These are phyloP conservation scores for Chrysotoxum bicinctum DNA, from an alignment of 2,888 invertebrate species.

Conservation along the genomic window DNA sequence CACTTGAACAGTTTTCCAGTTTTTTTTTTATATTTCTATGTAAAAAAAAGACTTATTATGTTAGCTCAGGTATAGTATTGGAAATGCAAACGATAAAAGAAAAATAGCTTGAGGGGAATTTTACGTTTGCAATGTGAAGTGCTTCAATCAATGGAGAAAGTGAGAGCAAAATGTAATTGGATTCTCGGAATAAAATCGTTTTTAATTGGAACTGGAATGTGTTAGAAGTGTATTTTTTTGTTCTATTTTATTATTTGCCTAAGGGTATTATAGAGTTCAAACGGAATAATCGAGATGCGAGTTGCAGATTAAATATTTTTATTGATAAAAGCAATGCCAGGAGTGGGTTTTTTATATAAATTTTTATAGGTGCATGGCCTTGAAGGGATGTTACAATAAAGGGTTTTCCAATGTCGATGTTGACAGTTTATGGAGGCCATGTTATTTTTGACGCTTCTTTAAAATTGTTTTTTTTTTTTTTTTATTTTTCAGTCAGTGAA, in stretches of 20 bases:
- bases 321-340: not conserved
- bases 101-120: slow-evolving; percentile 38
- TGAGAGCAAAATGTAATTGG: slow-evolving; percentile 25
- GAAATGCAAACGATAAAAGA: slow-evolving; percentile 36
- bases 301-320: not conserved
- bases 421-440: too few relatives aligned
- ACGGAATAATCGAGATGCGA: not conserved
- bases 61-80: not conserved
- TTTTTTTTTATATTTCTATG: not conserved
- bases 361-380: too few relatives aligned
- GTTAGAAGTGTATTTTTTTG: not conserved
- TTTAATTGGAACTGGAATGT: slow-evolving; percentile 24
- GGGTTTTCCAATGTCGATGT: too few relatives aligned
- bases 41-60: not conserved
- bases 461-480: too few relatives aligned
- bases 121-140: slow-evolving; percentile 30
- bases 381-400: too few relatives aligned
- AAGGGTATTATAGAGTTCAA: not conserved
- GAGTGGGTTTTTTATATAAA: too few relatives aligned
- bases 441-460: too few relatives aligned
- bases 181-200: slow-evolving; percentile 30
- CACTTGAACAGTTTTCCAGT: slow-evolving; percentile 33
- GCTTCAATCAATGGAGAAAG: slow-evolving; percentile 21
- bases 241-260: not conserved
- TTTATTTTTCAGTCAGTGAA: too few relatives aligned